These are phyloP conservation scores for Drosophila pruinosa DNA, from an alignment of 1,140 invertebrate species.

Conservation along the genomic window DNA sequence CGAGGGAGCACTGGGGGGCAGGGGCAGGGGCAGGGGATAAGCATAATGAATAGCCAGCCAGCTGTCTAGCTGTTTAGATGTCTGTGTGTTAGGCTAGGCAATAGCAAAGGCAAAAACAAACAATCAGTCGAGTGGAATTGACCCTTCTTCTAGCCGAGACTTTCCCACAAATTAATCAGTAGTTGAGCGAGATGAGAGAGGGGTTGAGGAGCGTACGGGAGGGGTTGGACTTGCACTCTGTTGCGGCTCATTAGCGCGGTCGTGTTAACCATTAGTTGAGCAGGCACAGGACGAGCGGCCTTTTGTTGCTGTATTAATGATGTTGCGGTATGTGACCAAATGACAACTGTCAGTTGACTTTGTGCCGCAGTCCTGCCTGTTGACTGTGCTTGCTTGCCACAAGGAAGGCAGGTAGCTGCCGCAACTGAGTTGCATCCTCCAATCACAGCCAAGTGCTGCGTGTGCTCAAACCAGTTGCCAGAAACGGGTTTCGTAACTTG, in stretches of 20 bases:
- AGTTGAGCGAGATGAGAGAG: background rate
- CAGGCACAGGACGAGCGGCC: background rate
- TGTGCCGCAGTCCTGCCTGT: background rate
- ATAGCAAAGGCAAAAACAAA: conserved; percentile 22
- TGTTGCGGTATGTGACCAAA: conserved; percentile 55
- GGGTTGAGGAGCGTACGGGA: background rate
- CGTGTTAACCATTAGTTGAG: conserved; percentile 60
- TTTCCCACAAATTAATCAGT: conserved; percentile 76
- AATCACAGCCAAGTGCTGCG: conserved; percentile 54
- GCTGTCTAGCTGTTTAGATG: background rate
- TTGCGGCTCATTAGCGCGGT: conserved; percentile 66
- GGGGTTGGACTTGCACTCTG: conserved; percentile 5
- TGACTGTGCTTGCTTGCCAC: background rate
- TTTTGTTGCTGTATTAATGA: conserved; percentile 56
- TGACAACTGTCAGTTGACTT: conserved; percentile 23
- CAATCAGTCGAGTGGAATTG: conserved; percentile 3
- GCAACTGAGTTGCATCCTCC: conserved; percentile 39
- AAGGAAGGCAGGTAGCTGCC: conserved; percentile 61
- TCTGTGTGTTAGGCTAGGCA: background rate
- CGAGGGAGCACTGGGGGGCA: background rate
- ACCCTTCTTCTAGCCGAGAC: conserved; percentile 11
- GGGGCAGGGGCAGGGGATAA: conserved; percentile 4
- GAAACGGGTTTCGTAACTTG: conserved; percentile 68
- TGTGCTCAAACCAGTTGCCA: conserved; percentile 35
- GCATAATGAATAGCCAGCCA: conserved; percentile 37